Conservation (phyloP, 2,113 vertebrate species). For the Dendrocopos noguchii region DNA sequence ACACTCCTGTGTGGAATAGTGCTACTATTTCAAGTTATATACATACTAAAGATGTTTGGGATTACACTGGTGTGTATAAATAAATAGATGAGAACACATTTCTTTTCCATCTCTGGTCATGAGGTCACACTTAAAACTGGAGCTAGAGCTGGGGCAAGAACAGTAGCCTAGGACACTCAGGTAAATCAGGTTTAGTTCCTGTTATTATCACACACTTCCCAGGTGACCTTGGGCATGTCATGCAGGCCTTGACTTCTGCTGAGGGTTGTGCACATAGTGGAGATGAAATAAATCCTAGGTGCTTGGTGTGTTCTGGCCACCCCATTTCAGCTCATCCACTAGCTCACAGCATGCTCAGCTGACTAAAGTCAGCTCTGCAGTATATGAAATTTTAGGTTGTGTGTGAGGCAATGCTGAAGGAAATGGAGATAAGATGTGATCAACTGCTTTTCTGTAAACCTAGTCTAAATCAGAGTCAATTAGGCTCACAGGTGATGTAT, state of each 20-base stretch:
- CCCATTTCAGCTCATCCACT: background rate
- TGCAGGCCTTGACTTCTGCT: background rate
- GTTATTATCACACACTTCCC: background rate
- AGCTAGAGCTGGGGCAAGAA: background rate
- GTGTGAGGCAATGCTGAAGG: background rate
- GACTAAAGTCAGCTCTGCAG: background rate
- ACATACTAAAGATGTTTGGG: constrained; percentile 10
- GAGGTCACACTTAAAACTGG: background rate
- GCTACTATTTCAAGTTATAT: background rate
- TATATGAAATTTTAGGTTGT: background rate
- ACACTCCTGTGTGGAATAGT: background rate
- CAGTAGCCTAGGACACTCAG: background rate
- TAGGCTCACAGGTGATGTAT: background rate
- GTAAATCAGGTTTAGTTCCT: background rate
- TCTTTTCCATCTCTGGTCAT: background rate
- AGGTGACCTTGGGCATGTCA: background rate
- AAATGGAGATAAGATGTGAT: background rate
- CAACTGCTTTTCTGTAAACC: background rate
- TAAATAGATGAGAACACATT: constrained; percentile 7
- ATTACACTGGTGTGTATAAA: background rate
- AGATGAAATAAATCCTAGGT: background rate
- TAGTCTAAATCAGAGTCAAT: background rate
- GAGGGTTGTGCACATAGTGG: background rate
- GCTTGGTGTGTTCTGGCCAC: background rate
- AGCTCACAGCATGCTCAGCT: background rate